A percentile compares a stretch with the other conserved stretches of the same genome.
Evolutionary conservation across 2,888 invertebrate genomes (phyloP).

Genomic region (Cephus rjabovi): DNA sequence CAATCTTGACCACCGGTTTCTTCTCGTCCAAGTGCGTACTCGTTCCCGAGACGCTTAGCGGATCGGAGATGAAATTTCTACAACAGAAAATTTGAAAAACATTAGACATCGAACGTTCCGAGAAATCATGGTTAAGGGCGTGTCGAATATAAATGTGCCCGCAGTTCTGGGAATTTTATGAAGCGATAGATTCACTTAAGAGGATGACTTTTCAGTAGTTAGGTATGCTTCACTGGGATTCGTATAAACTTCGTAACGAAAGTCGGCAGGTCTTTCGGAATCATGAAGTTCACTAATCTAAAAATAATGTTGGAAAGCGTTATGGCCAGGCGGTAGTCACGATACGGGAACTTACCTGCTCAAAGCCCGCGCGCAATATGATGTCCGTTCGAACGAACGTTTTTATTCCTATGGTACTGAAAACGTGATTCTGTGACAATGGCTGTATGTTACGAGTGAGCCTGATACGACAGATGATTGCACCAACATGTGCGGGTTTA

Average conservation of each 20-base stretch:
- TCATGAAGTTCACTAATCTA: not conserved
- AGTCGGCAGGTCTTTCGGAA: not conserved
- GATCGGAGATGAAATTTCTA: constrained; percentile 14
- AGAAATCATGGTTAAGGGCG: not conserved
- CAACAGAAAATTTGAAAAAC: constrained; percentile 9
- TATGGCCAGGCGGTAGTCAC: not conserved
- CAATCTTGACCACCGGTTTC: constrained; percentile 10
- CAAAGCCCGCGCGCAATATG: not conserved
- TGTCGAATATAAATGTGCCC: not conserved
- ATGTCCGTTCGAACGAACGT: not conserved
- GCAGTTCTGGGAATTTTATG: not conserved
- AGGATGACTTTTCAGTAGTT: not conserved
- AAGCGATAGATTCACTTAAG: not conserved
- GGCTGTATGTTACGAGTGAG: not conserved
- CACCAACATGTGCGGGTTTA: not conserved
- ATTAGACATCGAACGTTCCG: not conserved
- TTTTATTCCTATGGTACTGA: not conserved
- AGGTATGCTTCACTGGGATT: not conserved
- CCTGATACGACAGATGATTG: not conserved
- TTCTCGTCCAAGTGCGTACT: not conserved
- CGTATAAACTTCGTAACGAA: not conserved
- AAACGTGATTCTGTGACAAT: not conserved
- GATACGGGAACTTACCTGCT: not conserved
- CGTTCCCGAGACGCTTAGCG: constrained; percentile 10
- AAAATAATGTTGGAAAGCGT: not conserved